phyloP scores from a whole-genome alignment of 2,888 invertebrate genomes.

The Cecidostiba fungosa region DNA sequence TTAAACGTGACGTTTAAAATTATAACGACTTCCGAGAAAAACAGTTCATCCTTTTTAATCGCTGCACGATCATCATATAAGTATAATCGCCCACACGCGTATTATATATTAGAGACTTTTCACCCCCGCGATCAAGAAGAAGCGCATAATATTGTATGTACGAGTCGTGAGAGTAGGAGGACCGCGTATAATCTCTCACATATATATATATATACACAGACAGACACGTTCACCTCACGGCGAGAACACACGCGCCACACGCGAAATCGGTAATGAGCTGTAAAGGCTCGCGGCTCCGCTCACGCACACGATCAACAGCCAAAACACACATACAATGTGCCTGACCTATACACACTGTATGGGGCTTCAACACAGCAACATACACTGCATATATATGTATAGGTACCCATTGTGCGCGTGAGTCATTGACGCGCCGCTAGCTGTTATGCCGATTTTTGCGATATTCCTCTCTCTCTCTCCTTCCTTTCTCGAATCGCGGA shows the following conservation, averaged over 20 bases:
- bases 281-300: slow-evolving; percentile 68
- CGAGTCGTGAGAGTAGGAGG: slow-evolving; percentile 37
- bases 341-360: background rate
- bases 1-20: no score
- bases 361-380: background rate
- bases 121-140: background rate
- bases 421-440: slow-evolving; percentile 65
- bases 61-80: no score
- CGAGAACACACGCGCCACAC: slow-evolving; percentile 60
- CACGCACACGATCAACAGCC: background rate
- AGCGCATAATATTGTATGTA: background rate
- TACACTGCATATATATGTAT: background rate
- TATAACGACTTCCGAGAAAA: no score
- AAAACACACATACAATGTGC: background rate
- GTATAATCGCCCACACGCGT: background rate
- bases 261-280: slow-evolving; percentile 79
- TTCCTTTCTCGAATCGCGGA: slow-evolving; percentile 46
- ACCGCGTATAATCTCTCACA: slow-evolving; percentile 56
- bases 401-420: slow-evolving; percentile 65
- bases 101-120: background rate
- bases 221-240: slow-evolving; percentile 57
- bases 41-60: no score
- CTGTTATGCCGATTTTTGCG: slow-evolving; percentile 66
- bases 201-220: background rate
- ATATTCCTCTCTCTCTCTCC: slow-evolving; percentile 31